Conservation (phyloP, 92 coral and sea anemone genomes). For the Scolanthus callimorphus region DNA sequence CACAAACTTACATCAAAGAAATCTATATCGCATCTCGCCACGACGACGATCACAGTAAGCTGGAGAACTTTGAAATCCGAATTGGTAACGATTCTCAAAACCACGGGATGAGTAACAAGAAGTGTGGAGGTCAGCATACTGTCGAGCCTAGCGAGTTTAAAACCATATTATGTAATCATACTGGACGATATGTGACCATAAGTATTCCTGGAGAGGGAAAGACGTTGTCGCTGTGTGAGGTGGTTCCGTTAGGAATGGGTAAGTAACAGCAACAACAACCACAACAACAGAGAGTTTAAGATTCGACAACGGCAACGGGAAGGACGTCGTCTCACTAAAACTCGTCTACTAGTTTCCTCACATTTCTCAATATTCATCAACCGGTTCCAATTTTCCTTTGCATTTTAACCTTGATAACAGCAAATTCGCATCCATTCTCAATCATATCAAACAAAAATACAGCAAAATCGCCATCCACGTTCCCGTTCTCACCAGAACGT, state of each 20-base stretch:
- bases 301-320: no score
- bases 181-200: conserved; percentile 85
- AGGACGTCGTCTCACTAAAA: no score
- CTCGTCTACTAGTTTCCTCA: no score
- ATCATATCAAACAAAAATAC: no score
- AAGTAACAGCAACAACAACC: conserved; percentile 11
- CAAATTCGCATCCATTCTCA: no score
- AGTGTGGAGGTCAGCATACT: conserved; percentile 79
- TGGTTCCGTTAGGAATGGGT: conserved; percentile 97
- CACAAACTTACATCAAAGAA: conserved; percentile 64
- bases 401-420: no score
- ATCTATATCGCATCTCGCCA: conserved; percentile 72
- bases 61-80: conserved; percentile 76
- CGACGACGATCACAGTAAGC: conserved; percentile 41
- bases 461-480: no score
- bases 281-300: no score
- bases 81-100: conserved; percentile 84
- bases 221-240: conserved; percentile 75
- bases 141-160: conserved; percentile 70
- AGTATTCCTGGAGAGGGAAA: conserved; percentile 52
- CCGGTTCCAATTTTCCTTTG: no score
- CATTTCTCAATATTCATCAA: no score
- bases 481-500: no score
- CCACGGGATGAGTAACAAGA: conserved; percentile 56
- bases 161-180: conserved; percentile 64